phyloP scores from a whole-genome alignment of 2,113 vertebrate species.

The Clarias gariepinus region DNA sequence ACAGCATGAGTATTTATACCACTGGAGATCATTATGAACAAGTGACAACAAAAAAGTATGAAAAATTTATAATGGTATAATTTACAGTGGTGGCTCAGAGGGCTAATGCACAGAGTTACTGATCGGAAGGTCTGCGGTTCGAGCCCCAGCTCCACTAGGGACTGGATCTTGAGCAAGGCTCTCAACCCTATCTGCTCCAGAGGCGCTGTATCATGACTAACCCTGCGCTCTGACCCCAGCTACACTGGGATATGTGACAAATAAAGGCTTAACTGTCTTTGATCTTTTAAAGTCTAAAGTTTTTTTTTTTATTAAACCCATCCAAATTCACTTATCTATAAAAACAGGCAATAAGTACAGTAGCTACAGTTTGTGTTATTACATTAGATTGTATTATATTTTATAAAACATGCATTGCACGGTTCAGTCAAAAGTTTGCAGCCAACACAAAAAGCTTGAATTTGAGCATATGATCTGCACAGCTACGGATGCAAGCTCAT shows the following conservation, averaged over 20 bases:
- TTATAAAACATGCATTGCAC: not conserved
- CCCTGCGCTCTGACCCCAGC: no score
- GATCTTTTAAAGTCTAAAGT: not conserved
- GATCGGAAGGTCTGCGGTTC: no score
- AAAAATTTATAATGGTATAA: not conserved
- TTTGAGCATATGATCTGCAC: not conserved
- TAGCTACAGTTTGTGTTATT: not conserved
- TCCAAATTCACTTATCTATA: not conserved
- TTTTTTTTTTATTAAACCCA: not conserved
- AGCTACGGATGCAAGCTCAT: not conserved
- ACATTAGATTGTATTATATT: not conserved
- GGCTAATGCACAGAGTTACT: no score
- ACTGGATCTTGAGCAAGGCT: no score
- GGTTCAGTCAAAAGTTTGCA: not conserved
- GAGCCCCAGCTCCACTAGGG: no score
- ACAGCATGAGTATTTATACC: slow-evolving; percentile 40
- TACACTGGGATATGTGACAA: no score
- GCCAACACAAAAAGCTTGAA: not conserved
- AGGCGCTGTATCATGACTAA: no score
- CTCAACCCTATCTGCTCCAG: no score
- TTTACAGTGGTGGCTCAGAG: no score
- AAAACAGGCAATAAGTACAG: not conserved
- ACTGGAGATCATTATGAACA: slow-evolving; percentile 16
- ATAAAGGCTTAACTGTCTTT: not conserved
- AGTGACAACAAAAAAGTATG: not conserved